Percentiles rank a stretch among this genome's conserved stretches.
These are phyloP conservation scores for Falco berigora DNA, from an alignment of 2,797 vertebrate genomes.

Conservation along the genomic window DNA sequence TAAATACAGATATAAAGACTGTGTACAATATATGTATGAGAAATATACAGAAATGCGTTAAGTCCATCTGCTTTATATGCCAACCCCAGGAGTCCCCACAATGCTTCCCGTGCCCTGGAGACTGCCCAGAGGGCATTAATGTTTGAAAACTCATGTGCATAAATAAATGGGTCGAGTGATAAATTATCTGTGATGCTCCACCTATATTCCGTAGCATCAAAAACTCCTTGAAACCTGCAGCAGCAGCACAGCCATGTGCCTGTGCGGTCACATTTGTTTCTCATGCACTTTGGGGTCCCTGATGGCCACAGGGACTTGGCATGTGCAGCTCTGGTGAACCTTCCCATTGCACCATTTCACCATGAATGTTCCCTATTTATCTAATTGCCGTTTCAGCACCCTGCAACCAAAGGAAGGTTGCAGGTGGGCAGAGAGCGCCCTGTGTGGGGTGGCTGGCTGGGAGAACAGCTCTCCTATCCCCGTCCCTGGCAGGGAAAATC, in stretches of 20 bases:
- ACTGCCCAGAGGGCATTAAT: neutral
- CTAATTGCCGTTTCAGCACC: neutral
- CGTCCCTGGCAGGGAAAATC: neutral
- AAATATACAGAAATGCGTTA: neutral
- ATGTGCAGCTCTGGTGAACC: neutral
- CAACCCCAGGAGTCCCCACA: neutral
- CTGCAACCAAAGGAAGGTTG: neutral
- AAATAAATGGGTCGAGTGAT: accelerated
- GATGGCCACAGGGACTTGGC: neutral
- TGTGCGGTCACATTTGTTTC: neutral
- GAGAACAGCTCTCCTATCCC: neutral
- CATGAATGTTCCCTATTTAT: neutral
- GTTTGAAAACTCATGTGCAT: neutral
- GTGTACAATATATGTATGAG: no score
- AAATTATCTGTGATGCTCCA: neutral
- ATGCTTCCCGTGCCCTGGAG: neutral
- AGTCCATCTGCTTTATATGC: neutral
- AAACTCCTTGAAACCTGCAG: neutral
- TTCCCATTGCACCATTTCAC: neutral
- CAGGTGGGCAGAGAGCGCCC: neutral
- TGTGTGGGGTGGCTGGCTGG: neutral
- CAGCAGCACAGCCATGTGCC: neutral
- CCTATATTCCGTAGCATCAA: neutral
- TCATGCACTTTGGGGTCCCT: neutral
- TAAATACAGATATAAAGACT: neutral